Evolutionary conservation across 2,797 vertebrate genomes (phyloP).

Genomic region (Leucoraja ocellata): DNA sequence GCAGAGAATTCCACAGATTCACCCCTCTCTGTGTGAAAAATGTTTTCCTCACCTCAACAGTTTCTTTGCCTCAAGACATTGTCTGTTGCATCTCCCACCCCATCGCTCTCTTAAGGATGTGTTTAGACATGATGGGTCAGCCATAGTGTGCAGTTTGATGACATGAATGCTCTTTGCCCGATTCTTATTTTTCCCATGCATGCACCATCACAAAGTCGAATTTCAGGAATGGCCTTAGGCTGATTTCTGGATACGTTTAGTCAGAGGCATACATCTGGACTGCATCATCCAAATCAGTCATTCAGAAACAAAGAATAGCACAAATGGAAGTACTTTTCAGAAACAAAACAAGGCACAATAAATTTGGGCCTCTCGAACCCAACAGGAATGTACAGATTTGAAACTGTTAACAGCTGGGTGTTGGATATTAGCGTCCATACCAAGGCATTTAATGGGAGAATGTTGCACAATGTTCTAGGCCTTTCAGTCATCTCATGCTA

Average conservation of each 20-base stretch:
- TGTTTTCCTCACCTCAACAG: too few species aligned
- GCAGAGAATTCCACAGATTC: too few species aligned
- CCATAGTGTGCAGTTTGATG: neutral
- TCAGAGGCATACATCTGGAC: neutral
- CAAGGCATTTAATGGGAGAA: neutral
- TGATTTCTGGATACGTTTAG: neutral
- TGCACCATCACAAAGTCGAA: neutral
- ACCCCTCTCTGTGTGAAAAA: too few species aligned
- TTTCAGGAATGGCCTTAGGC: neutral
- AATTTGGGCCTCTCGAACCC: neutral
- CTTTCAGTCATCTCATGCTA: too few species aligned
- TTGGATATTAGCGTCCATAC: neutral
- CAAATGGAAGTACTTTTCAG: neutral
- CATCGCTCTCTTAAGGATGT: too few species aligned
- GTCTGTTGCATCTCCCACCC: too few species aligned
- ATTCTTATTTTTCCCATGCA: neutral
- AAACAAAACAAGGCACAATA: neutral
- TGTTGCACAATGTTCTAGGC: neutral
- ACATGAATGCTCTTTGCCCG: neutral
- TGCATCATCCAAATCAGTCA: neutral
- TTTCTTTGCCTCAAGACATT: too few species aligned
- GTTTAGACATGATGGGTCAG: neutral
- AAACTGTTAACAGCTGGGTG: neutral
- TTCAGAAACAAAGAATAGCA: neutral
- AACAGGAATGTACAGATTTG: neutral